Evolutionary conservation across 1,140 invertebrate species (phyloP), one percentile per base, ranked within the genome.

Genomic region (Drosophila fuyamai): DNA sequence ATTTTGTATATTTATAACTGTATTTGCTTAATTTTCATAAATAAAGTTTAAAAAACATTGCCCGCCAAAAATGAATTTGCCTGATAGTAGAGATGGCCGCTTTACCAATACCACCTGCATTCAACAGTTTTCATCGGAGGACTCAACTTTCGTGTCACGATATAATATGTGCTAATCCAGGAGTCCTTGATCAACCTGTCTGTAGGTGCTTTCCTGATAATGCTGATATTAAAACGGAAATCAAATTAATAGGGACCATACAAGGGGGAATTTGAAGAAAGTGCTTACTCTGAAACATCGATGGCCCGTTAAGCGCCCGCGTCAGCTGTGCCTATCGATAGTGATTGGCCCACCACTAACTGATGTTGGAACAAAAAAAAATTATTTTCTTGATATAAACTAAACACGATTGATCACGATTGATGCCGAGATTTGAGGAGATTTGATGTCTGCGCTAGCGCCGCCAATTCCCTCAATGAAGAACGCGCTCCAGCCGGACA

Each of bases 391-490:
- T 27, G 14, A 23, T 59, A 12, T 38, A 16, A 53, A 50, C 27
- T 14, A 47, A 59, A 14, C 56, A 16, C 7, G 10, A 9, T 10
- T n/a, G 27, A n/a, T 4, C 47, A 6, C 5, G n/a, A 44, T 68
- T 68, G 13, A 66, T 68, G 65, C 18, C 8, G 48, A 35, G 9
- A 13, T 36, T 23, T 4, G 27, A 10, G 53, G 51, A 32, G 16
- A n/a, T 16, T 58, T 36, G 44, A 72, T 72, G 68, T 72, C 68
- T 40, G 68, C 68, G 51, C 43, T 71, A 46, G 67, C 53, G 50
- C 43, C 67, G 51, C 53, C 50, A 32, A 46, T 29, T 8, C 27
- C 53, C 38, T 43, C 68, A 23, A 72, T 72, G 68, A 72, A 72
- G 53, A 68, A 58, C 68, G 67, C 68, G 36, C 44, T 72, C 4